Percentiles rank a stretch among this genome's conserved stretches.
Evolutionary conservation across 2,888 invertebrate genomes (phyloP).

Genomic region (Xylota segnis): DNA sequence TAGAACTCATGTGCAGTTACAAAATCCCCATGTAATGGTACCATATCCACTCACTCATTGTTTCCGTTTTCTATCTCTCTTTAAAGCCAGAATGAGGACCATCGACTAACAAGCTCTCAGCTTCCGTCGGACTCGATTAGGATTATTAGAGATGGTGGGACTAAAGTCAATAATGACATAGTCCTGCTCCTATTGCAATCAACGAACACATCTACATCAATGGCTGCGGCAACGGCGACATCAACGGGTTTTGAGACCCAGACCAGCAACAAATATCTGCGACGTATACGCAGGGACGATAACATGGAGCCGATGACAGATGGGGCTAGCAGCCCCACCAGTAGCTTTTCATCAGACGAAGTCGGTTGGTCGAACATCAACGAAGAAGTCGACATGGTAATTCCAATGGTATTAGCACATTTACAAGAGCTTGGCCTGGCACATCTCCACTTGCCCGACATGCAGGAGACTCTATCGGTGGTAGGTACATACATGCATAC

Average conservation of each 20-base stretch:
- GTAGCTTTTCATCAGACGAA: slow-evolving; percentile 78
- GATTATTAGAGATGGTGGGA: slow-evolving; percentile 67
- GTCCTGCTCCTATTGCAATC: slow-evolving; percentile 59
- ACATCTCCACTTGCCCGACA: slow-evolving; percentile 81
- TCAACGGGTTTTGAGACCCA: slow-evolving; percentile 17
- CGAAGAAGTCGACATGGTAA: slow-evolving; percentile 83
- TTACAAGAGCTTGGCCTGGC: slow-evolving; percentile 81
- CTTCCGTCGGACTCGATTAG: slow-evolving; percentile 59
- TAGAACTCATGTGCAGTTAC: slow-evolving; percentile 23
- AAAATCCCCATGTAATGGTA: slow-evolving; percentile 15
- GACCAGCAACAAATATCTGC: slow-evolving; percentile 18
- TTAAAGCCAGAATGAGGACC: slow-evolving; percentile 72
- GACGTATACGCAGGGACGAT: slow-evolving; percentile 55
- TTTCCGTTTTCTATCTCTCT: slow-evolving; percentile 50
- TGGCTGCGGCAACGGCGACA: slow-evolving; percentile 36
- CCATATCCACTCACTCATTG: slow-evolving; percentile 53
- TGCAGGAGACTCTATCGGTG: slow-evolving; percentile 82
- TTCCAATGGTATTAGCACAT: slow-evolving; percentile 81
- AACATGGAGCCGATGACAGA: slow-evolving; percentile 59
- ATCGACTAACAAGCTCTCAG: slow-evolving; percentile 64
- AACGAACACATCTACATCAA: slow-evolving; percentile 63
- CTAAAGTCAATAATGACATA: slow-evolving; percentile 70
- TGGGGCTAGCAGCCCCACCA: slow-evolving; percentile 42
- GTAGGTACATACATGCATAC: slow-evolving; percentile 78
- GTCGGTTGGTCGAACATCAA: slow-evolving; percentile 83